These are phyloP conservation scores for Anas platyrhynchos DNA, from an alignment of 2,113 vertebrate species.

Conservation along the genomic window DNA sequence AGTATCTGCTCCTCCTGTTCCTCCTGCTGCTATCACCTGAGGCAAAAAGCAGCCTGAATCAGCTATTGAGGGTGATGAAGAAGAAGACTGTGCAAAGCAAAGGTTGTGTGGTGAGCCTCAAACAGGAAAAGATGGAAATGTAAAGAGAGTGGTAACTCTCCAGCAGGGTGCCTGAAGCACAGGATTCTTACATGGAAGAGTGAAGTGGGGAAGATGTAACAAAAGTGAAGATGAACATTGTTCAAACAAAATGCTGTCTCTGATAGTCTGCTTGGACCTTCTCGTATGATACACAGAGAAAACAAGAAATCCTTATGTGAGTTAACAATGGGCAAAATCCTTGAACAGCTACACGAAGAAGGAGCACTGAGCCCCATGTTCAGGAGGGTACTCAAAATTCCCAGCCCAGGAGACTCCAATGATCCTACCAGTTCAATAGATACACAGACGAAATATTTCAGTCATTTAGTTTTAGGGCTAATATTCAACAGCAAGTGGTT, in stretches of 20 bases:
- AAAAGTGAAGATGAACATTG: background rate
- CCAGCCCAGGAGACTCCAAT: background rate
- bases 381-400: background rate
- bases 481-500: background rate
- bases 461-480: background rate
- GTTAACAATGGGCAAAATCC: background rate
- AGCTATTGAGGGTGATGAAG: background rate
- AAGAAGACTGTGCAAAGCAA: background rate
- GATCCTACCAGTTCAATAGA: background rate
- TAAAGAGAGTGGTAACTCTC: background rate
- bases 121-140: background rate
- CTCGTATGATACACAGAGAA: background rate
- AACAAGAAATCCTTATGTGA: background rate
- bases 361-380: background rate
- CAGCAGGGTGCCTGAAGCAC: background rate
- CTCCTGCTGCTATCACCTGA: background rate
- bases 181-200: background rate
- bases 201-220: background rate
- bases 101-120: background rate
- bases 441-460: background rate
- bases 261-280: background rate
- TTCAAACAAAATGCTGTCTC: background rate
- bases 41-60: background rate
- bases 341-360: background rate
- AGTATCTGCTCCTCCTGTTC: background rate